phyloP scores from a whole-genome alignment of 2,113 vertebrate genomes.

The Odontesthes bonariensis region DNA sequence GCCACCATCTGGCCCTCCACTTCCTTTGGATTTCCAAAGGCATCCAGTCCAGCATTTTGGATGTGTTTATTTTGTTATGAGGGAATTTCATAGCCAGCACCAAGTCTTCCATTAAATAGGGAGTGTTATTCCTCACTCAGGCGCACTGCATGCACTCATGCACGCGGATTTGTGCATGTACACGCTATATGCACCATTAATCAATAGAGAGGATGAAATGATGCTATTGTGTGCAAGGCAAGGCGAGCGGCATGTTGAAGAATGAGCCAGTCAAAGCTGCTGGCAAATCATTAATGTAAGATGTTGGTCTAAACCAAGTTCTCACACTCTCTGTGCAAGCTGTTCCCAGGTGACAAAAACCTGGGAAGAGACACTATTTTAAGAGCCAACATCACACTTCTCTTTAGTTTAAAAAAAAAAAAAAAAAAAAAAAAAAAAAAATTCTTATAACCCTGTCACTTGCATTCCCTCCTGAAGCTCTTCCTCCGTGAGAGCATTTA shows the following conservation, averaged over 20 bases:
- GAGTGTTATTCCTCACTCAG: constrained; percentile 64
- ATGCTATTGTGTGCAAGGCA: constrained; percentile 67
- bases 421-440: too few relatives aligned
- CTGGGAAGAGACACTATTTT: constrained; percentile 76
- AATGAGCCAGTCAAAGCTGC: constrained; percentile 76
- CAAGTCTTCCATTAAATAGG: constrained; percentile 61
- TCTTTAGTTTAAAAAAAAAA: too few relatives aligned
- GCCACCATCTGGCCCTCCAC: neutral
- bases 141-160: constrained; percentile 9
- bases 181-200: constrained; percentile 71
- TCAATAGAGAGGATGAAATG: constrained; percentile 72
- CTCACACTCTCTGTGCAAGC: constrained; percentile 63
- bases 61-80: constrained; percentile 78
- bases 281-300: constrained; percentile 79
- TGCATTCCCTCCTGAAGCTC: constrained; percentile 51
- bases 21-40: constrained; percentile 55
- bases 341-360: constrained; percentile 78
- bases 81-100: constrained; percentile 68
- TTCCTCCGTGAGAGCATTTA: constrained; percentile 37
- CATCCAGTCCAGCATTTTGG: constrained; percentile 57
- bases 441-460: constrained; percentile 30
- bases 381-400: constrained; percentile 72
- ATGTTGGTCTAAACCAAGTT: constrained; percentile 73
- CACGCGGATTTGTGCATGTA: constrained; percentile 32
- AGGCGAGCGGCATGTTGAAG: constrained; percentile 64